Base-by-base conservation (phyloP, 2,888 invertebrate species). In the Athalia cordata region DNA sequence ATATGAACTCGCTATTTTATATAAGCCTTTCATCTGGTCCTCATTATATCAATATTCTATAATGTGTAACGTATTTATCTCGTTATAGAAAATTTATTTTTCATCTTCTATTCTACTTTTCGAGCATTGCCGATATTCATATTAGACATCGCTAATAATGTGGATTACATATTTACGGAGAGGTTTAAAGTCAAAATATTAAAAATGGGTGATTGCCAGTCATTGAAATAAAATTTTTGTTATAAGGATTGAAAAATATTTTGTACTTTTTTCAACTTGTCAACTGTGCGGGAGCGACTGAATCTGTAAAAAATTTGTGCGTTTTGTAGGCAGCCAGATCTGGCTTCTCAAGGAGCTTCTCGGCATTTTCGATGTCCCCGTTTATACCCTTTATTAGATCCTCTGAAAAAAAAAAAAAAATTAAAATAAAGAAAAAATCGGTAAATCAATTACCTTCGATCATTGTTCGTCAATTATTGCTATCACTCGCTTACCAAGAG, bases 371-470 rank as follows among this genome's bases (percentile, higher is more conserved):
- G 81, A 98, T 97, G 85, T 99, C 98, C 78, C 93, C 91, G 80
- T 95, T 93, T 79, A 99, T 98, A 61, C 94, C 95, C 50, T 89
- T 87, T 84, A 96, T 95, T 77, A 98, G 90, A 29, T 94, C 95
- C 75, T 97, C 96, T 92, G 81, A 1, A 87, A 86, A 64, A 77
- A 81, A 65, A 52, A 6, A 45, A 72, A 8, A n/a, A 55, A 43
- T 76, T 76, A 55, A 45, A 47, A 29, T 47, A 64, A 15, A 7
- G 64, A 43, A 29, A 29, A 55, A 11, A 77, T 8, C 3, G 11
- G 7, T 52, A 29, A 29, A 29, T 29, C 29, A 29, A 29, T 29
- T 29, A 29, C 29, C 29, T 29, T 2, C 29, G 29, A 29, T 29
- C 29, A 29, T 29, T 29, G 29, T 29, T 29, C 29, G 29, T 29